Conservation (phyloP, 1,140 invertebrate species). For the Melitaea cinxia region DNA sequence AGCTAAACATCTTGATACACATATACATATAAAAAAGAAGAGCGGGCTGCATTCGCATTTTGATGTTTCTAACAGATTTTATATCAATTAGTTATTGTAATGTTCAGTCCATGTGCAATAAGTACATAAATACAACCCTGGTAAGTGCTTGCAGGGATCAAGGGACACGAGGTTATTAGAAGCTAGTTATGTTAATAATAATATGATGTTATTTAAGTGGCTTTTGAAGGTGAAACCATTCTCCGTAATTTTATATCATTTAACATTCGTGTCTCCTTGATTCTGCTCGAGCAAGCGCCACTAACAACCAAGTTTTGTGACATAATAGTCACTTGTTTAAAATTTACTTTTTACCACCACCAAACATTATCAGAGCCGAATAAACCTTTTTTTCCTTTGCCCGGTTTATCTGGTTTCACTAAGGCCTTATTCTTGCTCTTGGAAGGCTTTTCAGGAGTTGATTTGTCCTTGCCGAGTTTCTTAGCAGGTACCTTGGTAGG, state of each 20-base stretch:
- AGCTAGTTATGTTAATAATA: slow-evolving; percentile 68
- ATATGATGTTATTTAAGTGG: slow-evolving; percentile 30
- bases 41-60: slow-evolving; percentile 48
- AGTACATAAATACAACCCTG: slow-evolving; percentile 65
- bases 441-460: slow-evolving; percentile 58
- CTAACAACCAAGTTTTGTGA: slow-evolving; percentile 58
- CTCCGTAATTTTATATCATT: slow-evolving; percentile 34
- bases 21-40: slow-evolving; percentile 28
- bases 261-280: slow-evolving; percentile 78
- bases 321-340: slow-evolving; percentile 56
- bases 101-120: slow-evolving; percentile 54
- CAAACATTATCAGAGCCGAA: slow-evolving; percentile 89
- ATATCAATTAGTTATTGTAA: slow-evolving; percentile 34
- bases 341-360: slow-evolving; percentile 82
- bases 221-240: slow-evolving; percentile 38
- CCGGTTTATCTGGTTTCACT: slow-evolving; percentile 79
- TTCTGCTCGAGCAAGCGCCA: slow-evolving; percentile 57
- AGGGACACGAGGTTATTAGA: slow-evolving; percentile 73
- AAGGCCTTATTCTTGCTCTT: slow-evolving; percentile 79
- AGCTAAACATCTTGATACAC: slow-evolving; percentile 53
- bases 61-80: slow-evolving; percentile 34
- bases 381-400: slow-evolving; percentile 90
- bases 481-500: slow-evolving; percentile 77
- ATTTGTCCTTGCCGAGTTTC: slow-evolving; percentile 71
- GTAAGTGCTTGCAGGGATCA: slow-evolving; percentile 73